Conservation (phyloP, 2,797 vertebrate species). For the Ciconia nigra region DNA sequence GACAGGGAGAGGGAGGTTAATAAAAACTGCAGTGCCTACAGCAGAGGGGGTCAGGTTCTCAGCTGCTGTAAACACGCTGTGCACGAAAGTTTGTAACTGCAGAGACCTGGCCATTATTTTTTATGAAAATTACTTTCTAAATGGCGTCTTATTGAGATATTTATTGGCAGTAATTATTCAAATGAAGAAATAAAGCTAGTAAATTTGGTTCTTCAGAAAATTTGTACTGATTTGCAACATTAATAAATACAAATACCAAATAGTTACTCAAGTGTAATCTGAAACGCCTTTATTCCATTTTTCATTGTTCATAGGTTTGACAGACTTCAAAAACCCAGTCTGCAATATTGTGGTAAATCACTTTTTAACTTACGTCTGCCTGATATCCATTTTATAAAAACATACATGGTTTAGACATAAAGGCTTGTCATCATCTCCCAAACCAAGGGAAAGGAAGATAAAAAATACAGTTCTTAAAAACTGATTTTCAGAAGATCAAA, state of each 20-base stretch:
- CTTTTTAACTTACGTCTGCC: neutral
- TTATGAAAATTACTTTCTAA: neutral
- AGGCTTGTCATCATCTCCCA: neutral
- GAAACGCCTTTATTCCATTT: neutral
- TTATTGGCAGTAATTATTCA: conserved; percentile 11
- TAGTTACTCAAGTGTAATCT: neutral
- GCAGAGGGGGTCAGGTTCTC: neutral
- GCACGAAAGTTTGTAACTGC: accelerated
- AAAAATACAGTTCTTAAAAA: neutral
- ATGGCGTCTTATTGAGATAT: neutral
- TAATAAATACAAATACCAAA: neutral
- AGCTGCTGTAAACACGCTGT: accelerated
- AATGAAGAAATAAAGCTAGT: neutral
- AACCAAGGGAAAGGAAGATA: neutral
- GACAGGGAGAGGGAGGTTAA: neutral
- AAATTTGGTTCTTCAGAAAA: neutral
- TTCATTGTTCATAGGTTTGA: neutral
- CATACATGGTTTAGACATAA: neutral
- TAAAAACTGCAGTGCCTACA: neutral
- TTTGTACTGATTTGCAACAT: neutral
- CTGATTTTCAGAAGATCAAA: neutral
- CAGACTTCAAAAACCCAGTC: neutral
- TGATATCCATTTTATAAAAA: neutral
- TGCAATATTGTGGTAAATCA: neutral
- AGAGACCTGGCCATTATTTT: neutral